phyloP scores from a whole-genome alignment of 2,797 vertebrate species.

The Paratrypauchen microcephalus region DNA sequence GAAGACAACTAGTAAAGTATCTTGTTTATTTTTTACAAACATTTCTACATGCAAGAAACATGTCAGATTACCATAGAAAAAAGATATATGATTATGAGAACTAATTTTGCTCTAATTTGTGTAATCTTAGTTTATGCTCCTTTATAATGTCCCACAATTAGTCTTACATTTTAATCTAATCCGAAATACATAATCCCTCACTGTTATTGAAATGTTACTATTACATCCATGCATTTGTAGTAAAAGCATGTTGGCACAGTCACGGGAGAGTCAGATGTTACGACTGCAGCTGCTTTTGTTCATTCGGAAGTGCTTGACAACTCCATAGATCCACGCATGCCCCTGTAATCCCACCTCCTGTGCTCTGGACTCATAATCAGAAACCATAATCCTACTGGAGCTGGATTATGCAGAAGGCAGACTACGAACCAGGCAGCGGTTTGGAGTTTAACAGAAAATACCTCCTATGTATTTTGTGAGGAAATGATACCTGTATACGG shows the following conservation, averaged over 20 bases:
- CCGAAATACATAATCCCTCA: background rate
- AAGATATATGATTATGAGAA: too few species aligned
- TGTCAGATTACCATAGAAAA: too few species aligned
- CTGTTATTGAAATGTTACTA: background rate
- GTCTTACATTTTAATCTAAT: background rate
- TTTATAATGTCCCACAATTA: background rate
- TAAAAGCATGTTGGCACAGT: too few species aligned
- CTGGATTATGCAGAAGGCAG: background rate
- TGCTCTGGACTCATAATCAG: background rate
- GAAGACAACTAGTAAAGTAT: too few species aligned
- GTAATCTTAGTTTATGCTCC: background rate
- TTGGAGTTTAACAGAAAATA: too few species aligned
- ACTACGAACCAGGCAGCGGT: too few species aligned
- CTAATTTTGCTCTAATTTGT: background rate
- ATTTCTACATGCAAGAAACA: too few species aligned
- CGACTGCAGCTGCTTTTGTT: background rate
- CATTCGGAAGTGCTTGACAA: background rate
- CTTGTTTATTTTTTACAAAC: too few species aligned
- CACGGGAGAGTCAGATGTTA: background rate
- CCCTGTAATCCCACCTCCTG: background rate
- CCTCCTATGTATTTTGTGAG: background rate
- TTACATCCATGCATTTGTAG: too few species aligned
- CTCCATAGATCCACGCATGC: background rate
- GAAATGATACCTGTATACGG: background rate
- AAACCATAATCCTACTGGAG: background rate